Base-by-base conservation (phyloP, 2,113 vertebrate genomes). In the Paraplagusia blochii region DNA sequence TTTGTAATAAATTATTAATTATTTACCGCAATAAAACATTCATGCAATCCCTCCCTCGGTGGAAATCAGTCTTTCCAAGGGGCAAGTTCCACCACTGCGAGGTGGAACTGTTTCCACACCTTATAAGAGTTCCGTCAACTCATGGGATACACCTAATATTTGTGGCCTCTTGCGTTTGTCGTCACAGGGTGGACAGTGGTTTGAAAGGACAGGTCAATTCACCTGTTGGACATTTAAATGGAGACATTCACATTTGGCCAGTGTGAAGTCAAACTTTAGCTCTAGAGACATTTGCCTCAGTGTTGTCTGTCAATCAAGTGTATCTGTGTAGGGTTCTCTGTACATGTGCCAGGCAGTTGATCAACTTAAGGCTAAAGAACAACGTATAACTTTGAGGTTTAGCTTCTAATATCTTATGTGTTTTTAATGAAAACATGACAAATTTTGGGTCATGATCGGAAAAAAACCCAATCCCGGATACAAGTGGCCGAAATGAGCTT, bases 1-100 rank as follows among this genome's bases (percentile, higher is more conserved):
- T 90, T 88, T 83, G 69, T 58, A 72, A 76, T 89, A 88, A 84
- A 90, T 87, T 88, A 90, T 91, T 86, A 87, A 90, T 89, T 88
- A 90, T 90, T 90, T 88, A 88, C 81, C 70, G 77, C 17, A 72
- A 63, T 90, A 61, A 88, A 90, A 90, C 89, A 90, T 90, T 89
- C 55, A 90, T 88, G 55, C 65, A 57, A 13, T 63, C 72, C n/a
- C 39, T 70, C 74, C 70, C 77, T 70, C 63, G 7, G 69, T 72
- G 63, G 75, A 76, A 77, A 53, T 51, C 73, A 63, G 61, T 40
- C 63, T 73, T 86, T 82, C 75, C 11, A 52, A 66, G 68, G 70
- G 79, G 75, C 67, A 74, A 66, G 44, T 76, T 75, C 71, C 67
- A 83, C 66, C 75, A 78, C 79, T 76, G 83, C 78, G 66, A 80